Base-by-base conservation (phyloP, 37 sponge, comb jelly and placozoan species). In the Cladorhizidae sp. region DNA sequence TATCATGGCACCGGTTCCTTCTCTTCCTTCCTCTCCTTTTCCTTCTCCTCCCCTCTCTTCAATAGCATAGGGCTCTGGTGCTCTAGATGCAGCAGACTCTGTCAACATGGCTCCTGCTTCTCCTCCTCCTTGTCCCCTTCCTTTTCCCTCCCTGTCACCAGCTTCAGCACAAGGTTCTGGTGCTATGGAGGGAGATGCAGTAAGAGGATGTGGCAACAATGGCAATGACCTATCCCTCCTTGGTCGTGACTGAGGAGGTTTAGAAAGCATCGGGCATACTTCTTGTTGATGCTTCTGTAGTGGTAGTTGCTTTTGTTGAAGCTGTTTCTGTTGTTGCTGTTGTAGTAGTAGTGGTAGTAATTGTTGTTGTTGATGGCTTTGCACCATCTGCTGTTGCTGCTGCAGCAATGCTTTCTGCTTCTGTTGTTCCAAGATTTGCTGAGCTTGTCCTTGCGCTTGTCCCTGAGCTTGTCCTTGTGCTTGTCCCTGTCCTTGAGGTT, bases 291-390 rank as follows among this genome's bases (percentile, higher is more conserved):
- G 49, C 9, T 45, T 21, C 67, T 65, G 67, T 36, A 32, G 36
- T 31, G 35, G 31, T 35, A 32, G 31, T 65, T 12, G 67, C 2
- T 32, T 28, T 8, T 28, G 20, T 32, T 31, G 67, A 15, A 65
- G 59, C 59, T 58, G 59, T 58, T 58, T 58, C 14, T 58, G 59
- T 58, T 58, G 59, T 58, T 58, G 59, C 59, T 58, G 59, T 14
- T 18, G 59, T 5, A 18, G 59, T 58, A 5, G 26, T 25, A 18
- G 26, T 5, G 6, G 59, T 58, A 58, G 55, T 20, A 20, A 18
- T 59, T 12, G 61, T 18, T 59, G 8, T 26, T 12, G 8, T 59
- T 5, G 61, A 12, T 8, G 12, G 6, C 6, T 5, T 59, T 59
- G 61, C 61, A 17, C 17, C 61, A 59, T 12, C 61, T 23, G 28